phyloP scores from a whole-genome alignment of 2,888 invertebrate genomes.

The Achlya flavicornis region DNA sequence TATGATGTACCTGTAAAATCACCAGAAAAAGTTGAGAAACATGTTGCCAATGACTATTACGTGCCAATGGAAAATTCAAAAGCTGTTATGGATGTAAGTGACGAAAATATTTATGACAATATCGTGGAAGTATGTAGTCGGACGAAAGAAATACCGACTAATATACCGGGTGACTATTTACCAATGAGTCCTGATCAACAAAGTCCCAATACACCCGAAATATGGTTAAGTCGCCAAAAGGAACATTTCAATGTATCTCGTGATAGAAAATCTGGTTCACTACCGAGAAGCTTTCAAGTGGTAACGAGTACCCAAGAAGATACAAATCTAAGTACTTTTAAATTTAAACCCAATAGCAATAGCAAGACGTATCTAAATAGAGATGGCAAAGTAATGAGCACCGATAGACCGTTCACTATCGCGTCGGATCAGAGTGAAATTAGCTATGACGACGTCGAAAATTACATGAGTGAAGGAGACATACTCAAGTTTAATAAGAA shows the following conservation, averaged over 20 bases:
- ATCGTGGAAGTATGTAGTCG: conserved; percentile 70
- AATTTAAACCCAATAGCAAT: conserved; percentile 73
- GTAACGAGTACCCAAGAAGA: conserved; percentile 82
- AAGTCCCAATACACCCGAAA: conserved; percentile 86
- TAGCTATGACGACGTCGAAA: conserved; percentile 87
- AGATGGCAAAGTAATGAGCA: conserved; percentile 85
- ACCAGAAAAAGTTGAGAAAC: conserved; percentile 57
- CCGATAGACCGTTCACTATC: conserved; percentile 87
- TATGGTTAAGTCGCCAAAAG: conserved; percentile 88
- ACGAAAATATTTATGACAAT: conserved; percentile 70
- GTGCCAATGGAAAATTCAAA: conserved; percentile 66
- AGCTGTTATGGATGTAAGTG: conserved; percentile 36
- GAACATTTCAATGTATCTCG: conserved; percentile 87
- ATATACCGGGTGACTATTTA: conserved; percentile 64
- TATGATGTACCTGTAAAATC: conserved; percentile 74
- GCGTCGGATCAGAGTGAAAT: conserved; percentile 89
- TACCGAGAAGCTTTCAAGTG: conserved; percentile 91
- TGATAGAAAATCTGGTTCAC: conserved; percentile 88
- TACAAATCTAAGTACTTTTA: conserved; percentile 64
- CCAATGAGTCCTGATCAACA: conserved; percentile 75
- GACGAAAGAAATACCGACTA: conserved; percentile 60
- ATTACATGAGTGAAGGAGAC: conserved; percentile 78
- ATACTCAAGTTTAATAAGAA: conserved; percentile 73
- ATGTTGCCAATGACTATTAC: conserved; percentile 57
- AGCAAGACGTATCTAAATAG: conserved; percentile 83